phyloP scores from a whole-genome alignment of 1,140 invertebrate species.

The Trichonephila clavata region DNA sequence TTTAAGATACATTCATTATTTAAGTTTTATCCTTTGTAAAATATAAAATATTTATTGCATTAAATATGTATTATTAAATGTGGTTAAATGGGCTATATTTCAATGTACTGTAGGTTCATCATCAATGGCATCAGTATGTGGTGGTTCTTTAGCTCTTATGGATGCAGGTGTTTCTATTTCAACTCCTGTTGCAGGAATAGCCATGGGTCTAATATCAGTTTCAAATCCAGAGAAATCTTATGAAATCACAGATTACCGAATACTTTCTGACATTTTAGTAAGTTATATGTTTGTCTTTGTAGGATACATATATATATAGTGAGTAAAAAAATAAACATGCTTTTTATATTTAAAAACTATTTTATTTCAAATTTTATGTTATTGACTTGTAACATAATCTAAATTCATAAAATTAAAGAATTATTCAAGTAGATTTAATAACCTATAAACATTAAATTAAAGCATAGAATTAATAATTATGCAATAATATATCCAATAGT shows the following conservation, averaged over 20 bases:
- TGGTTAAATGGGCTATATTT: background rate
- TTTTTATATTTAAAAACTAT: no score
- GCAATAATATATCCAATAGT: no score
- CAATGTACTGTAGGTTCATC: conserved; percentile 87
- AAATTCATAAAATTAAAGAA: no score
- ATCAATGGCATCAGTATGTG: conserved; percentile 99
- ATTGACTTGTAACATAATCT: no score
- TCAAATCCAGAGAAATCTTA: conserved; percentile 82
- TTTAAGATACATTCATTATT: no score
- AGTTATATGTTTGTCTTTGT: conserved; percentile 78
- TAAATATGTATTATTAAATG: background rate
- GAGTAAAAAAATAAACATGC: no score
- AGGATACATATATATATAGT: no score
- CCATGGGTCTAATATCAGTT: conserved; percentile 92
- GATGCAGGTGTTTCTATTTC: conserved; percentile 95
- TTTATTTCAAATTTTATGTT: no score
- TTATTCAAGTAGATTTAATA: no score
- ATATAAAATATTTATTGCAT: background rate
- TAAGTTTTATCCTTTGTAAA: background rate
- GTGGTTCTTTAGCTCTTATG: conserved; percentile 95
- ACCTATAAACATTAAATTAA: no score
- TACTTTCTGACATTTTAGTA: conserved; percentile 96
- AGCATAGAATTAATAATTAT: no score
- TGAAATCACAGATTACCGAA: conserved; percentile 88
- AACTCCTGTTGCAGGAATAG: conserved; percentile 94